Evolutionary conservation across 2,888 invertebrate species (phyloP), one percentile per base, ranked within the genome.

Genomic region (Lagria hirta): DNA sequence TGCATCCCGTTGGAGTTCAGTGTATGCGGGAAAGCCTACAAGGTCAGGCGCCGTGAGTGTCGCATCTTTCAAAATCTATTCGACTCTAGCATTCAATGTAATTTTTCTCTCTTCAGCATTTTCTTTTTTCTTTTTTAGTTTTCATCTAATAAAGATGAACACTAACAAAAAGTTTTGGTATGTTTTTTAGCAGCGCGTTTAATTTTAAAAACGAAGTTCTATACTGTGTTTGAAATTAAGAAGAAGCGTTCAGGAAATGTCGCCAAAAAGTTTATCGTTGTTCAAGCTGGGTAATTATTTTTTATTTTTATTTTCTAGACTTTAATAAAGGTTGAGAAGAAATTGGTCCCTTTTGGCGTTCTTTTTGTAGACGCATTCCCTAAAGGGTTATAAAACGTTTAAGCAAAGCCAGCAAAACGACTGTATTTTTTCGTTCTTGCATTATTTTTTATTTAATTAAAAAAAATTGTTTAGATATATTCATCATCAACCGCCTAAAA

Each of bases 151-250:
- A n/a, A n/a, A n/a, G n/a, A n/a, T n/a, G n/a, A n/a, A n/a, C n/a
- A n/a, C n/a, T n/a, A n/a, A n/a, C n/a, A 21, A 18, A 3, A 18
- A 36, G 18, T 44, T 44, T 38, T 18, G 10, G 16, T 16, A 8
- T 8, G 21, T 30, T 30, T 27, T 8, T 12, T 16, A 26, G 20
- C n/a, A 26, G 17, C 18, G 27, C 33, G 21, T 15, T 26, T 23
- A 33, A 42, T 29, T 43, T 37, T 47, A 55, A 69, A 67, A 61
- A 70, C 70, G 70, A 71, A 66, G 67, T 70, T 65, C 65, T 70
- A 70, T 64, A 69, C 70, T 57, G 70, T 71, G 51, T 70, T 70
- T 51, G 71, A 70, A 57, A 60, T 69, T 36, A 69, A 71, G 60
- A 68, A 67, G 60, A 68, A 67, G 61, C 66, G 67, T 48, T 58